A percentile compares a stretch with the other conserved stretches of the same genome.
Evolutionary conservation across 2,113 vertebrate genomes (phyloP).

Genomic region (Halichoerus grypus): DNA sequence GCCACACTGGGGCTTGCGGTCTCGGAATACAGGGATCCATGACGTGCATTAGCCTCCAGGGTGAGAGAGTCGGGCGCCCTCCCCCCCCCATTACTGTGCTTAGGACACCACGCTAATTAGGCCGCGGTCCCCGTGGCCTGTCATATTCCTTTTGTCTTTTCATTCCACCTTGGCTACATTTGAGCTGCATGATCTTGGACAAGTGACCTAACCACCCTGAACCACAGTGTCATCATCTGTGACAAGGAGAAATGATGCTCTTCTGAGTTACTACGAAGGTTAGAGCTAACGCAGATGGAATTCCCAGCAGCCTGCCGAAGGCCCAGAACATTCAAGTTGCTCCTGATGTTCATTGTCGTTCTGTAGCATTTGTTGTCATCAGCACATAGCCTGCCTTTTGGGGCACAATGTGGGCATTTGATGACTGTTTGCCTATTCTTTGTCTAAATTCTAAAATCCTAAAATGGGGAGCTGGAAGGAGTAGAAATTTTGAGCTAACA

Average conservation of each 20-base stretch:
- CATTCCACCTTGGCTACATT: background rate
- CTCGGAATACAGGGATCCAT: background rate
- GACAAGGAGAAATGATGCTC: background rate
- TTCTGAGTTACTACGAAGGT: background rate
- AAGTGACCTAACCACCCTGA: constrained; percentile 17
- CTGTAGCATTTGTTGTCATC: background rate
- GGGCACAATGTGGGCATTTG: background rate
- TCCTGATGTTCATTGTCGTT: background rate
- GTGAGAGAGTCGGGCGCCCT: background rate
- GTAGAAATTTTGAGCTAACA: background rate
- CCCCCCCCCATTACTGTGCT: background rate
- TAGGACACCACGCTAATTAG: constrained; percentile 37
- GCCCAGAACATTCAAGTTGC: background rate
- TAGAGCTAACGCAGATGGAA: background rate
- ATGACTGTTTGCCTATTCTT: background rate
- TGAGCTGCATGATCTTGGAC: constrained; percentile 63
- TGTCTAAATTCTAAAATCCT: constrained; percentile 32
- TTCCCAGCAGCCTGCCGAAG: background rate
- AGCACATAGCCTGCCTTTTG: background rate
- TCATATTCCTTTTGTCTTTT: constrained; percentile 32
- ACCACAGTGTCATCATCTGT: background rate
- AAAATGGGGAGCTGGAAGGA: background rate
- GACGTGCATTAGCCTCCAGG: background rate
- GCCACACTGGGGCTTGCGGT: background rate
- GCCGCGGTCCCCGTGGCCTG: background rate